These are phyloP conservation scores for Momotus momota DNA, from an alignment of 2,797 vertebrate species.

Conservation along the genomic window DNA sequence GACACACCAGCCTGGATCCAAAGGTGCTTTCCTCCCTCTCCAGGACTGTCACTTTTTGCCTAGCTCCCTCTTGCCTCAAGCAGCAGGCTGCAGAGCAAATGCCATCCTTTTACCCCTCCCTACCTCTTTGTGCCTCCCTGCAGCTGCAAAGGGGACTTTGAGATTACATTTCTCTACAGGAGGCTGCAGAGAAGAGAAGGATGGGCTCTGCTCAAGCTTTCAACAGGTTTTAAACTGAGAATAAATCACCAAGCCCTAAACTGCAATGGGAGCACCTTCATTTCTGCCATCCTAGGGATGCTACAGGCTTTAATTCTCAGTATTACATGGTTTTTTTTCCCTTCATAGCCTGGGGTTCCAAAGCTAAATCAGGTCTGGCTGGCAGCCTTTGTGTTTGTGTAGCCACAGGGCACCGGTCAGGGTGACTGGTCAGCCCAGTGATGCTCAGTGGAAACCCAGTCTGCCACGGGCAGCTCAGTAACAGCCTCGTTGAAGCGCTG, in stretches of 20 bases:
- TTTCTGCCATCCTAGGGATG: not conserved
- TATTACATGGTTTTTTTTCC: not conserved
- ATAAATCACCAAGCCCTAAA: not conserved
- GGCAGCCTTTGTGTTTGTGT: not conserved
- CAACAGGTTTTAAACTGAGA: not conserved
- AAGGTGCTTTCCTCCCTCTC: not conserved
- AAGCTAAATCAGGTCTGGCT: not conserved
- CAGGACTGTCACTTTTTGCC: not conserved
- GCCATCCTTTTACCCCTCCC: not conserved
- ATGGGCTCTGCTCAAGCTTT: not conserved
- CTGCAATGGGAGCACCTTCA: rapidly evolving
- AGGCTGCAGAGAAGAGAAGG: not conserved
- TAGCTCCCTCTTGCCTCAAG: not conserved
- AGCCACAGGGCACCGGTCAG: not conserved
- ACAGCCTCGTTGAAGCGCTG: rapidly evolving
- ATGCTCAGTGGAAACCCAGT: not conserved
- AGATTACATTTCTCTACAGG: not conserved
- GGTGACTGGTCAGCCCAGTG: not conserved
- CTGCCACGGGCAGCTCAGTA: not conserved
- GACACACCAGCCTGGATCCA: not conserved
- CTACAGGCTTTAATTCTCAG: not conserved
- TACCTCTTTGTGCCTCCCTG: not conserved
- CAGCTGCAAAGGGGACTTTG: not conserved
- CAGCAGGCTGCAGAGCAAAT: not conserved
- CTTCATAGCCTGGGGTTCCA: not conserved